Percentiles rank a stretch among this genome's conserved stretches.
Evolutionary conservation across 2,888 invertebrate species (phyloP).

Genomic region (Drosophila paranaensis): DNA sequence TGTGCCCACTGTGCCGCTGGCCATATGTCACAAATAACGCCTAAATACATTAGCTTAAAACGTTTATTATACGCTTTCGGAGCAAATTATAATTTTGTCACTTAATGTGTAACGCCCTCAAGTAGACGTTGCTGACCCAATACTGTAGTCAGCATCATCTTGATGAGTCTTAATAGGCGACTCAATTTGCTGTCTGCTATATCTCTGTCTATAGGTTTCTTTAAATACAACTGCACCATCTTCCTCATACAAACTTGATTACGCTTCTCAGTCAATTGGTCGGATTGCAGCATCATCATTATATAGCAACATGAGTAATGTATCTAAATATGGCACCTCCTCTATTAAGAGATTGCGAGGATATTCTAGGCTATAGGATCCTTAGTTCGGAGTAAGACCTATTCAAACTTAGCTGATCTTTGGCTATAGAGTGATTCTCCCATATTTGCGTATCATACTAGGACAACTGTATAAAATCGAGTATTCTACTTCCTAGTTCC

Average conservation of each 20-base stretch:
- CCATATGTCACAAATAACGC: slow-evolving; percentile 29
- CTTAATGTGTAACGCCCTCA: neutral
- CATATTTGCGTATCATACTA: too few relatives aligned
- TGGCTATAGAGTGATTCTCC: too few relatives aligned
- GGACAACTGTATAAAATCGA: too few relatives aligned
- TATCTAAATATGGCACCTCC: too few relatives aligned
- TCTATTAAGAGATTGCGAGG: too few relatives aligned
- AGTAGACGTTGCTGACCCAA: neutral
- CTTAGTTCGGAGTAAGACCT: neutral
- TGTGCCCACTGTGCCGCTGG: slow-evolving; percentile 14
- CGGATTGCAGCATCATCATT: too few relatives aligned
- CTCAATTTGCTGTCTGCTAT: neutral
- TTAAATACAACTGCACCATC: neutral
- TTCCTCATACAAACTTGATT: too few relatives aligned
- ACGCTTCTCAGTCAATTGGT: too few relatives aligned
- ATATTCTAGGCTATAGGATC: too few relatives aligned
- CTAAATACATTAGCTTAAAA: slow-evolving; percentile 9
- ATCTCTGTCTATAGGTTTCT: neutral
- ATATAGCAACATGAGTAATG: too few relatives aligned
- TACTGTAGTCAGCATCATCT: neutral
- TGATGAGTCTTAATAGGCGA: neutral
- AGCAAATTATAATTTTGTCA: neutral
- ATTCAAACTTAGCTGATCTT: too few relatives aligned
- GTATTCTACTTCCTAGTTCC: too few relatives aligned
- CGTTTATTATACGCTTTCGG: slow-evolving; percentile 1